Base-by-base conservation (phyloP, 2,888 invertebrate genomes). In the Cheilosia pagana region DNA sequence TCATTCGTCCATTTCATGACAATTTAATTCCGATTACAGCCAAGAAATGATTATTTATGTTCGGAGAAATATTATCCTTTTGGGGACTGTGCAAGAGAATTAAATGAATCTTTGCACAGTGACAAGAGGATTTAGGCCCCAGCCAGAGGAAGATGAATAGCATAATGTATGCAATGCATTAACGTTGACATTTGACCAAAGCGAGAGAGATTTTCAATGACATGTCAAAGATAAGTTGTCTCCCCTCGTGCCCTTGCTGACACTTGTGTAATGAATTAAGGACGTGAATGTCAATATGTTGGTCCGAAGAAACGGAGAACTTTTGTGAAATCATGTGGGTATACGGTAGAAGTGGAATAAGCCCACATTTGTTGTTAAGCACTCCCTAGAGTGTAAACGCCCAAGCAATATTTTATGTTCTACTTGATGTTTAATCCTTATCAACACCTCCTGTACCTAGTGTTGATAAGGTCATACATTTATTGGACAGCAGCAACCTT, bases 11-110 rank as follows among this genome's bases (percentile, higher is more conserved):
- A 62, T 78, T 68, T 74, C 55, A 83, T 59, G 82, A 78, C 78
- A 68, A 83, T 83, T 83, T 83, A 83, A 83, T 78, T 83, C 74
- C 78, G 67, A 72, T 68, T 74, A 82, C 67, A 43, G 53, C 68
- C 28, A 19, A 57, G 55, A 48, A 78, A 68, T 83, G 74, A 83
- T 83, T 83, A 78, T 78, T 72, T 83, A 78, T 83, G 52, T 60
- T 74, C 53, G 23, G 45, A 35, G 67, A 68, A 78, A 78, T 82
- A 72, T 78, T 67, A 78, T 78, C 72, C 74, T 63, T 83, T 83
- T 52, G n/a, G 55, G 45, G 19, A 16, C 39, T 6, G 59, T 48
- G 19, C 16, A 10, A 43, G 45, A 53, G 48, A 21, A 60, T 63
- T 45, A 48, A 71, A 53, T 67, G 35, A 60, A 60, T 53, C 50